Evolutionary conservation across 2,797 vertebrate species (phyloP), one percentile per base, ranked within the genome.

Genomic region (Pogonophryne albipinna): DNA sequence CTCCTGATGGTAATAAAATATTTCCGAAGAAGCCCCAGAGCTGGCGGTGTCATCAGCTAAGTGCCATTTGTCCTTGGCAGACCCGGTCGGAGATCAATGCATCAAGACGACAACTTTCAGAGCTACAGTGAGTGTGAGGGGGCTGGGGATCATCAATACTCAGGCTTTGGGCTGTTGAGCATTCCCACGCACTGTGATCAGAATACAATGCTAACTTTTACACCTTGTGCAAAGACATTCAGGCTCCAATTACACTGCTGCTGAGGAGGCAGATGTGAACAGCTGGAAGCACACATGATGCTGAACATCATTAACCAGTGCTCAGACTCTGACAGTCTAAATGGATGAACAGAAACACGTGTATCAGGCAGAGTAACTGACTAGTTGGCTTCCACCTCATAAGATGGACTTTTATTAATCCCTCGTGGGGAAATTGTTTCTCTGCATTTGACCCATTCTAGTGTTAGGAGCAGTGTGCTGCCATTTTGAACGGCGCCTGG

Each of bases 31-130:
- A 87, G 81, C 85, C 78, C 81, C 76, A 71, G 75, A 89, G 79
- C 86, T 77, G 78, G 84, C 72, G 13, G 77, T 71, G 71, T 89
- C 92, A 94, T 94, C 92, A 92, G 90, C 93, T 92, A 93, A 94
- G 91, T 92, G 91, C 87, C 77, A 84, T 91, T 90, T 87, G 90
- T 91, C 90, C 89, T 93, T 90, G 92, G 88, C 83, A 77, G 78
- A 82, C 65, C 68, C 38, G 10, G 69, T 68, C 72, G 31, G 79
- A 80, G 80, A 79, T 84, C 77, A 80, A 91, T 92, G 78, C 79
- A 78, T 90, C 86, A 88, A 76, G 66, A 88, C 79, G 83, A 83
- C 84, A 87, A 87, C 77, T 86, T 84, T 80, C 77, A 65, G 64
- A 85, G 78, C 72, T 49, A 73, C 71, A 86, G 79, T 52, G 69